These are phyloP conservation scores for Thermophis baileyi DNA, from an alignment of 2,113 vertebrate species.

Conservation along the genomic window DNA sequence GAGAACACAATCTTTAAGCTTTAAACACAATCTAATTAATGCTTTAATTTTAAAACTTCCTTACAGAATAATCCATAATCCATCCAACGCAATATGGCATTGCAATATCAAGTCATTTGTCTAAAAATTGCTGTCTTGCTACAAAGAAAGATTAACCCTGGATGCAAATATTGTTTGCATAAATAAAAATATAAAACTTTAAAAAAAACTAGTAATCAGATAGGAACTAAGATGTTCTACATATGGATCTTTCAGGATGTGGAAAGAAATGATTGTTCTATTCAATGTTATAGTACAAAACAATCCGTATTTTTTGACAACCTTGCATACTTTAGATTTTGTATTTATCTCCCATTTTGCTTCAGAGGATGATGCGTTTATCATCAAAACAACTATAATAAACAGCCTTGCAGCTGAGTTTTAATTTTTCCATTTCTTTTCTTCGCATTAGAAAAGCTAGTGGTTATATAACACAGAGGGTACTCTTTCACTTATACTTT, in stretches of 20 bases:
- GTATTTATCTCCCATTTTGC: background rate
- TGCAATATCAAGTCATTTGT: background rate
- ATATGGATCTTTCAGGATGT: background rate
- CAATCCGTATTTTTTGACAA: background rate
- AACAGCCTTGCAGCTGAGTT: background rate
- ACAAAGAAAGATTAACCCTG: background rate
- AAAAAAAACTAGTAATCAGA: background rate
- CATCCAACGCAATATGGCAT: background rate
- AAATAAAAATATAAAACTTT: background rate
- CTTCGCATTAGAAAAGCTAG: background rate
- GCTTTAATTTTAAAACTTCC: rapidly evolving
- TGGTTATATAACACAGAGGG: background rate
- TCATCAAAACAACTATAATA: background rate
- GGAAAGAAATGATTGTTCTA: background rate
- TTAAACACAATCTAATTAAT: too few relatives aligned
- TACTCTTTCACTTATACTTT: background rate
- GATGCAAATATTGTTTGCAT: background rate
- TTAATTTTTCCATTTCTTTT: background rate
- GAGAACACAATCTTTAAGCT: rapidly evolving
- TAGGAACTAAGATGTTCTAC: background rate
- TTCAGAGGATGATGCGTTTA: background rate
- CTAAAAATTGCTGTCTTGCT: background rate
- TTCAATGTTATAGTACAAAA: background rate
- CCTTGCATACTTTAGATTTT: background rate
- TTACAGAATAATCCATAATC: background rate